Evolutionary conservation across 1,140 invertebrate genomes (phyloP).

Genomic region (Cryptotermes secundus): DNA sequence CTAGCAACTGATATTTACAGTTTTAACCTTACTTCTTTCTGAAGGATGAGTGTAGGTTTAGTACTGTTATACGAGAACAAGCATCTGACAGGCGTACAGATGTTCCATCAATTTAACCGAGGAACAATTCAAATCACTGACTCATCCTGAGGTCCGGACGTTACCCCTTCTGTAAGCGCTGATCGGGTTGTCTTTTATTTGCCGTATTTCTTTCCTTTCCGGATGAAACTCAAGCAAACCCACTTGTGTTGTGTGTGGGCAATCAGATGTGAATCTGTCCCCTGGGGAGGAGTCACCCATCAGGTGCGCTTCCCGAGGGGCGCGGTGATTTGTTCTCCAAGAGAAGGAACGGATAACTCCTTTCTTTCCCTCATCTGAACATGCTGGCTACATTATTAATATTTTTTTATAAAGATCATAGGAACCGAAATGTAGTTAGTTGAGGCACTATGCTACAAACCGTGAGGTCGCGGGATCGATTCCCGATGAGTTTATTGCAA

Average conservation of each 20-base stretch:
- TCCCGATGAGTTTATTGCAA: too few relatives aligned
- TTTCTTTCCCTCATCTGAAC: neutral
- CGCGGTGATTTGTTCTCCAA: neutral
- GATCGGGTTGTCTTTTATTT: neutral
- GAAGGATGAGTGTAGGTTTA: neutral
- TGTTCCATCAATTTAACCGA: too few relatives aligned
- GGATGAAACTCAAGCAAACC: neutral
- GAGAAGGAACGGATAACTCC: too few relatives aligned
- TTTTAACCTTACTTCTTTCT: neutral
- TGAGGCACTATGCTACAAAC: too few relatives aligned
- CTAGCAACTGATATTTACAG: neutral
- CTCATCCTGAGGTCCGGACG: neutral
- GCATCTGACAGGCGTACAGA: neutral
- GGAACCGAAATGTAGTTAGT: too few relatives aligned
- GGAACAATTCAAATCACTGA: neutral
- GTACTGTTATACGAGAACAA: neutral
- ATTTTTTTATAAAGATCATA: neutral
- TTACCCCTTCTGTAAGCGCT: neutral
- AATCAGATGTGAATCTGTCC: constrained; percentile 5
- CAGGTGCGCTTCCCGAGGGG: neutral
- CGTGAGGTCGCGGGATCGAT: too few relatives aligned
- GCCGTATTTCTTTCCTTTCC: neutral
- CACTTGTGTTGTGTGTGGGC: constrained; percentile 1
- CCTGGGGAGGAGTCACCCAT: neutral
- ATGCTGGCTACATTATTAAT: neutral